These are phyloP conservation scores for Catalaphyllia jardinei DNA, from an alignment of 64 coral and sea anemone species.

Conservation along the genomic window DNA sequence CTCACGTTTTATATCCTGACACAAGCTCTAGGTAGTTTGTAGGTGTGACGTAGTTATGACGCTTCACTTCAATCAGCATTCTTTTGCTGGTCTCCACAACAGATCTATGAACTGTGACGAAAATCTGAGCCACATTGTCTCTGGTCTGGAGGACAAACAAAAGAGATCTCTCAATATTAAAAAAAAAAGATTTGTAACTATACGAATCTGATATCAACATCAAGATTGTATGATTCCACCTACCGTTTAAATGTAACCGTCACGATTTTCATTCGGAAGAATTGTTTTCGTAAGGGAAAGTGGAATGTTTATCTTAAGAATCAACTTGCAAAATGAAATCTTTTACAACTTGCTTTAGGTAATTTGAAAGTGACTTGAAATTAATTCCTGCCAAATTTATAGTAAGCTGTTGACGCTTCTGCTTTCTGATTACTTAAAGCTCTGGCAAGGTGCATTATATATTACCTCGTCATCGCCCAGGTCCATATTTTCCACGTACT, in stretches of 20 bases:
- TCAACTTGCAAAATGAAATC: too few species aligned
- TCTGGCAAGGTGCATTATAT: not conserved
- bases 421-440: not conserved
- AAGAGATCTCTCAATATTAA: not conserved
- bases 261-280: too few species aligned
- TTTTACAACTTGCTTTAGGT: too few species aligned
- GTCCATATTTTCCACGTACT: constrained; percentile 95
- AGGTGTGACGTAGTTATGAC: constrained; percentile 98
- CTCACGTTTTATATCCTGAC: constrained; percentile 90
- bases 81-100: constrained; percentile 85
- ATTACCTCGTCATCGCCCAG: constrained; percentile 86
- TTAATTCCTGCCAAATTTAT: too few species aligned
- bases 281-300: too few species aligned
- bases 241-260: too few species aligned
- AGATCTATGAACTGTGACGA: constrained; percentile 89
- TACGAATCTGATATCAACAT: too few species aligned
- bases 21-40: constrained; percentile 98
- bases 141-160: constrained; percentile 50
- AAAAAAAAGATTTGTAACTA: too few species aligned
- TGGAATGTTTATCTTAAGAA: too few species aligned
- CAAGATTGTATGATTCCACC: too few species aligned
- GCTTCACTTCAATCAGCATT: constrained; percentile 93
- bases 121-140: constrained; percentile 82
- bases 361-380: too few species aligned
- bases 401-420: not conserved